Conservation (phyloP, 2,113 vertebrate genomes). For the Seriola rivoliana region DNA sequence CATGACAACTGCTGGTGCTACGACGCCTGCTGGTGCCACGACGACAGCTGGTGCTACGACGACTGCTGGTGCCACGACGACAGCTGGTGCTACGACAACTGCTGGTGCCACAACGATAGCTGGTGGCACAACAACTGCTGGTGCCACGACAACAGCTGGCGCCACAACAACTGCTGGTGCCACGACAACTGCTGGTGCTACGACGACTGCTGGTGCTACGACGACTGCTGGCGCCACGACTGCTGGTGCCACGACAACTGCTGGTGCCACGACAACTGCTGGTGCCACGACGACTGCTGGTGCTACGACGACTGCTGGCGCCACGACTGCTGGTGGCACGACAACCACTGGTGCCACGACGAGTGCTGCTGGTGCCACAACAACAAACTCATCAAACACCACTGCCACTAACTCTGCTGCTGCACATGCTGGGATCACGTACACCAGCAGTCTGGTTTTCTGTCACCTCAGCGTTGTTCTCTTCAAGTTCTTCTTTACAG, state of each 20-base stretch:
- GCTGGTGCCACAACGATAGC: fast-evolving
- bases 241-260: fast-evolving
- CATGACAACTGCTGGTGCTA: fast-evolving
- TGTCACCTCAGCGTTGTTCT: constrained; percentile 41
- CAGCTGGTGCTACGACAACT: neutral
- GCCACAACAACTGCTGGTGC: fast-evolving
- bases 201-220: neutral
- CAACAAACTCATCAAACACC: neutral
- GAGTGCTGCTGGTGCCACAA: no score
- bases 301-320: neutral
- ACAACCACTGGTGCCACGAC: neutral
- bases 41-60: fast-evolving
- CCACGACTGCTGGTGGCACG: neutral
- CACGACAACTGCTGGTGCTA: fast-evolving
- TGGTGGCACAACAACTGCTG: neutral
- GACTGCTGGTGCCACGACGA: neutral
- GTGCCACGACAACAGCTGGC: fast-evolving
- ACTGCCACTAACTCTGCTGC: neutral
- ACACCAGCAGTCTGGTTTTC: constrained; percentile 5
- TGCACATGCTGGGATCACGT: constrained; percentile 1
- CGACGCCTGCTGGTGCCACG: neutral
- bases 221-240: neutral
- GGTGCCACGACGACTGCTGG: fast-evolving
- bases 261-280: neutral
- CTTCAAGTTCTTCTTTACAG: neutral